Evolutionary conservation across 2,113 vertebrate genomes (phyloP), one percentile per base, ranked within the genome.

Genomic region (Embiotoca jacksoni): DNA sequence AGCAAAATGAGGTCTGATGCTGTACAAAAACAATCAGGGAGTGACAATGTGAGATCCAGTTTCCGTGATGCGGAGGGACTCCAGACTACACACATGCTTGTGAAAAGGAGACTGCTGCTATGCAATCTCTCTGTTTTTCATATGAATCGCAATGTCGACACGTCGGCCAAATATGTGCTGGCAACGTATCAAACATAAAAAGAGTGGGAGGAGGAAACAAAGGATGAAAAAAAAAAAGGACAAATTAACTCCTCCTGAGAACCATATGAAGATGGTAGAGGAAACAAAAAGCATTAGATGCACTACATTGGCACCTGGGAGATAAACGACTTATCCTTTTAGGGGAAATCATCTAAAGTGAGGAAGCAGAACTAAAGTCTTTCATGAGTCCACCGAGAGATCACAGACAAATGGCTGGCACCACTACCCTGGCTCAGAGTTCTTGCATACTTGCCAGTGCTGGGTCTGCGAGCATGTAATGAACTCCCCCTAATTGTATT

Each of bases 361-460:
- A 80, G 30, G 64, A 46, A 78, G 44, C 44, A 67, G 56, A 82
- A 72, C 59, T 6, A 72, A 72, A 83, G 47, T 68, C 55, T 72
- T 83, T 60, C 54, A 77, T 65, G 56, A 67, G 59, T 67, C 68
- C 62, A 53, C 41, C 33, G 80, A 83, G 72, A 66, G 62, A 87
- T 54, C 55, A 65, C 6, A 85, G 59, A 87, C 62, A 86, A 87
- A 73, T 67, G 60, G 60, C 59, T 80, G 80, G 83, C 76, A 77
- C 37, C 33, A 33, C 39, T 41, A 82, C 31, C 33, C 69, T 64
- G 61, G 60, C 80, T 68, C 46, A 60, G 41, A 79, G 46, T 3
- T n/a, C 61, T 2, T 41, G 44, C 31, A 35, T 8, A 49, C 9
- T 74, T 81, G 84, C 76, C 88, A 88, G 36, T 23, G 30, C 32